These are phyloP conservation scores for Tricholauxania praeusta DNA, from an alignment of 2,888 invertebrate species.

Conservation along the genomic window DNA sequence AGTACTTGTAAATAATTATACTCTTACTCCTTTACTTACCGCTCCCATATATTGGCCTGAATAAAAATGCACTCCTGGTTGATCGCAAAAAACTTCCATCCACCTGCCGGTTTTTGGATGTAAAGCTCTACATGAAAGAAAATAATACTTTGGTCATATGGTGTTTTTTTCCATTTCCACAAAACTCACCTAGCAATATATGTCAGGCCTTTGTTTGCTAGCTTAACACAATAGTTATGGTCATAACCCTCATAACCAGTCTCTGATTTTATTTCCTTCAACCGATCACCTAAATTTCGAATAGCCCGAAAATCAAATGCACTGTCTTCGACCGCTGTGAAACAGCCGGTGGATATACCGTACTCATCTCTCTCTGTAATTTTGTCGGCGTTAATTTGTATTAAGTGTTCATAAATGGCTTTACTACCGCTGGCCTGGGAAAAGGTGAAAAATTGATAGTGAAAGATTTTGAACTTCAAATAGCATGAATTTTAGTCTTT, in stretches of 20 bases:
- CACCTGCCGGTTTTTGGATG: constrained; percentile 81
- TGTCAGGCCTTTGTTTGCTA: constrained; percentile 55
- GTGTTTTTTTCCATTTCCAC: too few species aligned
- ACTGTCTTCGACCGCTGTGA: constrained; percentile 78
- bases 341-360: constrained; percentile 79
- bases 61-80: constrained; percentile 93
- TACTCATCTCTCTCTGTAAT: constrained; percentile 79
- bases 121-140: constrained; percentile 68
- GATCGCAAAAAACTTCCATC: constrained; percentile 85
- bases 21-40: constrained; percentile 70
- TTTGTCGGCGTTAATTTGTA: constrained; percentile 81
- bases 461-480: too few species aligned
- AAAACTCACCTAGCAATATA: constrained; percentile 73
- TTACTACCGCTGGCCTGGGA: constrained; percentile 73
- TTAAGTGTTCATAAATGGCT: constrained; percentile 76
- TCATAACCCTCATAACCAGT: constrained; percentile 80
- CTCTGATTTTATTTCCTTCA: constrained; percentile 74
- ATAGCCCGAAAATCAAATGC: constrained; percentile 80
- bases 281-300: constrained; percentile 74
- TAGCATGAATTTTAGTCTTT: too few species aligned
- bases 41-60: constrained; percentile 76
- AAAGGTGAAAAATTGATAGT: neutral
- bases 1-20: too few species aligned
- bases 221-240: constrained; percentile 69
- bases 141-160: constrained; percentile 14